Conservation (phyloP, 1,140 invertebrate genomes). For the Bicyclus anynana region DNA sequence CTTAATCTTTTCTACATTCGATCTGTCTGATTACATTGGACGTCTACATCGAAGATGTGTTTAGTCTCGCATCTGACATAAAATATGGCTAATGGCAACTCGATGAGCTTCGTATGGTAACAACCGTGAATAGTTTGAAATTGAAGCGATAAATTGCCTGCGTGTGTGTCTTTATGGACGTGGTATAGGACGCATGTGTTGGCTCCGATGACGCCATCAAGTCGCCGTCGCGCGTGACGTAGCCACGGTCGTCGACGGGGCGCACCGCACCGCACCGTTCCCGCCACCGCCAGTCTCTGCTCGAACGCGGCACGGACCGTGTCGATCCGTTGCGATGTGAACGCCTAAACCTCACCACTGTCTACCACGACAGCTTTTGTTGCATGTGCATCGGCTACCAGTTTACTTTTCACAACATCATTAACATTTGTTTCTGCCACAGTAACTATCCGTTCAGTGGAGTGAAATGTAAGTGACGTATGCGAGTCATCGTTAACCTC, state of each 20-base stretch:
- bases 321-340: constrained; percentile 72
- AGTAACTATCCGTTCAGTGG: constrained; percentile 31
- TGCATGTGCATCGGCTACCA: constrained; percentile 51
- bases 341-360: constrained; percentile 60
- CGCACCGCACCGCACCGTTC: constrained; percentile 16
- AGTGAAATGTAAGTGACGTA: constrained; percentile 62
- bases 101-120: constrained; percentile 11
- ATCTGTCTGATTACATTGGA: not conserved
- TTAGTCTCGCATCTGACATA: constrained; percentile 33
- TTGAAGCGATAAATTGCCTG: constrained; percentile 11
- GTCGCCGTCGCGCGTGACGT: constrained; percentile 45
- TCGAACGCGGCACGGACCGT: constrained; percentile 64
- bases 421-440: constrained; percentile 45
- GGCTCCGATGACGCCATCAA: constrained; percentile 47
- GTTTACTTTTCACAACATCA: constrained; percentile 39
- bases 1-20: not conserved
- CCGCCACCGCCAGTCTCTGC: constrained; percentile 59
- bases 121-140: constrained; percentile 17
- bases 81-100: constrained; percentile 23
- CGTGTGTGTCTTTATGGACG: constrained; percentile 26
- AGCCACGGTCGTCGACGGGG: constrained; percentile 26
- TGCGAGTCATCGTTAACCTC: constrained; percentile 54
- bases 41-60: constrained; percentile 19
- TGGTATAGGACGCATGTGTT: constrained; percentile 9
- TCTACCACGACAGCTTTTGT: constrained; percentile 65